Evolutionary conservation across 2,113 vertebrate genomes (phyloP).

Genomic region (Neolamprologus kungweensis): DNA sequence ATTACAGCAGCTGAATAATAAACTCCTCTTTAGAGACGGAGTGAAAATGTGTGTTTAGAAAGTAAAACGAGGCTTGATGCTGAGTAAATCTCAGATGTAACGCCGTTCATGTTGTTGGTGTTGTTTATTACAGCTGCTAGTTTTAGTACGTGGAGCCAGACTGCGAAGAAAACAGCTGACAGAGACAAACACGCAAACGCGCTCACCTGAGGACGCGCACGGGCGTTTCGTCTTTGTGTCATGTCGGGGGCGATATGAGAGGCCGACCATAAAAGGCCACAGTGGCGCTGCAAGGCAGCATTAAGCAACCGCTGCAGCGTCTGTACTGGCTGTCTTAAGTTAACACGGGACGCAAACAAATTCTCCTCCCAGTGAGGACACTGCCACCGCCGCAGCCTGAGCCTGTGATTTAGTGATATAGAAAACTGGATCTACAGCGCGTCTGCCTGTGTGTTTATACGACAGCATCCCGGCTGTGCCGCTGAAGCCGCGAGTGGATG

Average conservation of each 20-base stretch:
- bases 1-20: background rate
- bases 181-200: background rate
- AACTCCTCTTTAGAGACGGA: background rate
- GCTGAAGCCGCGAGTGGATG: background rate
- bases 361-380: background rate
- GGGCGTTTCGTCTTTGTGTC: conserved; percentile 14
- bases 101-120: background rate
- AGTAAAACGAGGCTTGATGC: background rate
- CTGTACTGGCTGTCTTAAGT: conserved; percentile 12
- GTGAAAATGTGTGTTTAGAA: background rate
- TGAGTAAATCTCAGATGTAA: background rate
- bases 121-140: background rate
- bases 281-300: conserved; percentile 3
- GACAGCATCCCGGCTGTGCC: conserved; percentile 32
- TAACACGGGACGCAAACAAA: conserved; percentile 39
- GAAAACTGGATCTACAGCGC: background rate
- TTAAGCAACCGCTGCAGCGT: conserved; percentile 8
- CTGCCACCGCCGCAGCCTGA: conserved; percentile 9
- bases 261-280: conserved; percentile 64
- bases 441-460: conserved; percentile 36
- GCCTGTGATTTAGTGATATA: conserved; percentile 37
- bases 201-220: background rate
- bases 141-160: background rate
- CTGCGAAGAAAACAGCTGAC: background rate
- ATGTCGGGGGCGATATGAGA: conserved; percentile 31